These are phyloP conservation scores for Coptotermes formosanus DNA, from an alignment of 1,140 invertebrate genomes.

Conservation along the genomic window DNA sequence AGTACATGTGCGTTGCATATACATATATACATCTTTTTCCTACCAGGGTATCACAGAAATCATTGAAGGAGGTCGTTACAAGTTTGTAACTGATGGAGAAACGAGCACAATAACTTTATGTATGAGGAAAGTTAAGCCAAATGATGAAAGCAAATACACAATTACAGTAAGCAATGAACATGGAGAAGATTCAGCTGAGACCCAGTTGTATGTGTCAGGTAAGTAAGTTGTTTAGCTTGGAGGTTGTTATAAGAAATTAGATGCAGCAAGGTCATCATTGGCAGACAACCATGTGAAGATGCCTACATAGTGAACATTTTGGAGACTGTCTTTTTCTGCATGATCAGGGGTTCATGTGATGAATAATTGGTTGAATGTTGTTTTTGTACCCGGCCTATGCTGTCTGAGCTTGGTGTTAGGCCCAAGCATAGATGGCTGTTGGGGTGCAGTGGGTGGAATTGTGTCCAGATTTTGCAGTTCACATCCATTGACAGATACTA, in stretches of 20 bases:
- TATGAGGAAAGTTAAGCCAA: conserved; percentile 93
- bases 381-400: too few species aligned
- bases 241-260: not conserved
- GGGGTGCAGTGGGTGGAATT: too few species aligned
- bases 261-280: too few species aligned
- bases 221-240: conserved; percentile 53
- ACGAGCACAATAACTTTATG: conserved; percentile 87
- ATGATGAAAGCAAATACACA: conserved; percentile 97
- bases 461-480: too few species aligned
- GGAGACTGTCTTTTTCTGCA: too few species aligned
- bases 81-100: conserved; percentile 86
- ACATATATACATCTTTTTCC: not conserved
- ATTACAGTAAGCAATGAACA: conserved; percentile 89
- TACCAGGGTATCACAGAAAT: conserved; percentile 77
- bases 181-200: conserved; percentile 92
- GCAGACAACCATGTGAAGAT: too few species aligned
- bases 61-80: conserved; percentile 89
- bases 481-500: too few species aligned
- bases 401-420: too few species aligned
- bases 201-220: conserved; percentile 95
- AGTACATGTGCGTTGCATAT: not conserved
- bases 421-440: too few species aligned
- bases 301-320: too few species aligned
- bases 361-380: too few species aligned
- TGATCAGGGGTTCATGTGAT: too few species aligned